These are phyloP conservation scores for Tinamus guttatus DNA, from an alignment of 2,113 vertebrate genomes.

Conservation along the genomic window DNA sequence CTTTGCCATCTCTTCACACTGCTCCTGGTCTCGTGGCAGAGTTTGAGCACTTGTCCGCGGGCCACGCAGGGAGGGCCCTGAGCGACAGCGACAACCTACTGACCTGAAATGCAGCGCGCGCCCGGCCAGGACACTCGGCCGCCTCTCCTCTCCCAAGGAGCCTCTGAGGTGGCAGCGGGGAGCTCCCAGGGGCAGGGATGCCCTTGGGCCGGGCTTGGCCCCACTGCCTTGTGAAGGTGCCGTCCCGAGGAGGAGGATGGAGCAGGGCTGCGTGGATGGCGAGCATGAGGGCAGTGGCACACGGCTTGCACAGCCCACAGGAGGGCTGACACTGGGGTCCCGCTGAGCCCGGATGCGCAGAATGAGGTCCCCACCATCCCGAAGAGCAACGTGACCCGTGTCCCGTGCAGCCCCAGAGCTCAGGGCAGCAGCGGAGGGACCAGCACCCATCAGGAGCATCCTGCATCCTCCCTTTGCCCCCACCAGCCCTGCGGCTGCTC, in stretches of 20 bases:
- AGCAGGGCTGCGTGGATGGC: rapidly evolving
- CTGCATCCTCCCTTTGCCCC: not conserved
- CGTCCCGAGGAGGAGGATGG: not conserved
- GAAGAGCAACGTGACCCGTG: not conserved
- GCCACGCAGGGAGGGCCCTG: not conserved
- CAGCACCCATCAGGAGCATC: not conserved
- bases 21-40: not conserved
- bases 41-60: rapidly evolving
- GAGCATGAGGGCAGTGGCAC: not conserved
- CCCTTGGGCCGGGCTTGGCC: not conserved
- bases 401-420: no score
- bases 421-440: not conserved
- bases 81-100: not conserved
- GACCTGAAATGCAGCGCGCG: not conserved
- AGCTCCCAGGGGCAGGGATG: not conserved
- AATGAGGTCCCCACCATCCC: not conserved
- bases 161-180: not conserved
- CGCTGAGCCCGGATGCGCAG: not conserved
- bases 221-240: rapidly evolving
- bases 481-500: not conserved
- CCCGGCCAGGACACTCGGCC: not conserved
- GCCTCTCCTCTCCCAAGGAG: rapidly evolving
- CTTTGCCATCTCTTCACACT: not conserved
- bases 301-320: rapidly evolving
- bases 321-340: not conserved